These are phyloP conservation scores for Muraenolepis orangiensis DNA, from an alignment of 2,797 vertebrate genomes.

Conservation along the genomic window DNA sequence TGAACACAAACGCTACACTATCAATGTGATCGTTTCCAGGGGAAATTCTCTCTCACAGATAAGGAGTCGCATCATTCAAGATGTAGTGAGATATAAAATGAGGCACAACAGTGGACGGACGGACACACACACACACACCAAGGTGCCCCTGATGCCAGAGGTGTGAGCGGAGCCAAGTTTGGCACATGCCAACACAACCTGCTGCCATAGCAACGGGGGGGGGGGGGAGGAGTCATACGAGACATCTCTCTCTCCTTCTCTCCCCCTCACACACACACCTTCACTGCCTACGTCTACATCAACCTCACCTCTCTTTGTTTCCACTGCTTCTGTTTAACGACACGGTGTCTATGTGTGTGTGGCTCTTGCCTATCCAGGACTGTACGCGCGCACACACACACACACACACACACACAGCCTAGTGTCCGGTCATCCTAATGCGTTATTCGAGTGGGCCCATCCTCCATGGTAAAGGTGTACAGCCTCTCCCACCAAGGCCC, in stretches of 20 bases:
- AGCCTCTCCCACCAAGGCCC: neutral
- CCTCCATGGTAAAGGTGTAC: neutral
- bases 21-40: neutral
- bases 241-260: constrained; percentile 31
- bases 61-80: neutral
- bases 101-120: constrained; percentile 20
- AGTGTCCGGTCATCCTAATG: constrained; percentile 6
- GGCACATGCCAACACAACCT: constrained; percentile 74
- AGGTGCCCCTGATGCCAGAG: constrained; percentile 69
- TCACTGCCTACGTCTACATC: neutral
- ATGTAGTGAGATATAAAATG: neutral
- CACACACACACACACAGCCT: constrained; percentile 12
- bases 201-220: constrained; percentile 76
- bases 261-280: constrained; percentile 12
- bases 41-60: neutral
- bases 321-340: neutral
- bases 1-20: neutral
- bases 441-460: constrained; percentile 10
- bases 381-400: neutral
- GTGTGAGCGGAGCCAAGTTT: constrained; percentile 73
- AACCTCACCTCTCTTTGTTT: constrained; percentile 9
- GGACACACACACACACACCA: constrained; percentile 46
- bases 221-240: constrained; percentile 65
- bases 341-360: neutral
- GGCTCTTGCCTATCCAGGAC: too few species aligned